A percentile compares a stretch with the other conserved stretches of the same genome.
phyloP scores from a whole-genome alignment of 2,888 invertebrate species.

The Bembecia ichneumoniformis region DNA sequence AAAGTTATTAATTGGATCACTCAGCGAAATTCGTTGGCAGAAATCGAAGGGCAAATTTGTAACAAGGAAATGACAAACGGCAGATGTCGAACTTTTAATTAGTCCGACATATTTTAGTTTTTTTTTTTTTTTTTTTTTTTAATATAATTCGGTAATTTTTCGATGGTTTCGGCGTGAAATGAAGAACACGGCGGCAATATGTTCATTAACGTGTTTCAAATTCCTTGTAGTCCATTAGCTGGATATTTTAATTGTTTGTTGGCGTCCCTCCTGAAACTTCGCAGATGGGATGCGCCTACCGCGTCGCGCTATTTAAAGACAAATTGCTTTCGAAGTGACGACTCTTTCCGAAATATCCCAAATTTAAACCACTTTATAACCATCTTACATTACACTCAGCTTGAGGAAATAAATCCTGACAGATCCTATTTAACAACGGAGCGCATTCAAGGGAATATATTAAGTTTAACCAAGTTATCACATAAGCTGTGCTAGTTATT shows the following conservation, averaged over 20 bases:
- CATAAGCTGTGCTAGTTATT: no score
- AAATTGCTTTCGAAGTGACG: constrained; percentile 59
- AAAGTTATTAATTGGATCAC: not conserved
- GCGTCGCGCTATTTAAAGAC: constrained; percentile 61
- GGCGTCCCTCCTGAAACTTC: constrained; percentile 48
- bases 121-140: constrained; percentile 29
- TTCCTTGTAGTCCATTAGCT: constrained; percentile 65
- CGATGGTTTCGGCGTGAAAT: not conserved
- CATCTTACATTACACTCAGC: not conserved
- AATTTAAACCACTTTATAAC: constrained; percentile 11
- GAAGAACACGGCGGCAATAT: constrained; percentile 46
- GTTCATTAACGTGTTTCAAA: constrained; percentile 64
- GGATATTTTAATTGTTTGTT: constrained; percentile 69
- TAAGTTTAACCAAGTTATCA: no score
- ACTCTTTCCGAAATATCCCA: constrained; percentile 37
- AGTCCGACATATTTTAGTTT: constrained; percentile 19
- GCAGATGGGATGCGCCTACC: constrained; percentile 62
- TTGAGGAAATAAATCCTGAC: not conserved
- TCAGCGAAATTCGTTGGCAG: not conserved
- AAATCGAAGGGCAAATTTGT: constrained; percentile 2
- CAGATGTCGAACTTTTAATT: constrained; percentile 40
- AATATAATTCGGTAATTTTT: constrained; percentile 13
- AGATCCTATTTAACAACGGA: not conserved
- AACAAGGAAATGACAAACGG: constrained; percentile 25
- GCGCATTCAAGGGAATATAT: no score